Evolutionary conservation across 2,113 vertebrate genomes (phyloP).

Genomic region (Ploceus nigricollis): DNA sequence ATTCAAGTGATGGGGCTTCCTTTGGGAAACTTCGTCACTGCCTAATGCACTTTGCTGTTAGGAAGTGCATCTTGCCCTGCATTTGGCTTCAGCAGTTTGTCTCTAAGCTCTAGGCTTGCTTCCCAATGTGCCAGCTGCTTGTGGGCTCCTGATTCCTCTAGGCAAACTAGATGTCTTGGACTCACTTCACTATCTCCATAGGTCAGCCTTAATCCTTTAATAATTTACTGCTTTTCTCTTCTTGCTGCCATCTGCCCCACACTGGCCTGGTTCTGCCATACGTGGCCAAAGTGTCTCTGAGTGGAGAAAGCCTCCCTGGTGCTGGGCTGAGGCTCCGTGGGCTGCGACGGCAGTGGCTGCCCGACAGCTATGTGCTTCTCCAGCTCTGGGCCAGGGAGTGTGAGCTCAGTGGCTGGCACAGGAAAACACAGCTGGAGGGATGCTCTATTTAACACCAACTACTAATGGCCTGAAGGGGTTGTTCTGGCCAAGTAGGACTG

Average conservation of each 20-base stretch:
- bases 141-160: neutral
- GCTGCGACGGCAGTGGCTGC: fast-evolving
- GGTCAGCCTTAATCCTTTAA: neutral
- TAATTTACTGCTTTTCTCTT: neutral
- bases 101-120: neutral
- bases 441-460: slow-evolving; percentile 21
- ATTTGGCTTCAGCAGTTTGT: neutral
- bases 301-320: neutral
- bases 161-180: neutral
- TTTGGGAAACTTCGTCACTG: neutral
- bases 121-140: neutral
- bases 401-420: slow-evolving; percentile 40
- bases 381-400: neutral
- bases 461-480: neutral
- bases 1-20: slow-evolving; percentile 35
- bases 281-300: neutral
- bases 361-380: neutral
- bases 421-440: slow-evolving; percentile 2
- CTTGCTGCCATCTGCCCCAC: neutral
- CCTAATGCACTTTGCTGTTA: slow-evolving; percentile 19
- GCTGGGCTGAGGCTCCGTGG: fast-evolving
- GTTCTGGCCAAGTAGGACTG: slow-evolving; percentile 29
- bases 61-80: neutral
- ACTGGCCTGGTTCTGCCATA: neutral
- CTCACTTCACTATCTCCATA: neutral